Evolutionary conservation across 2,113 vertebrate species (phyloP).

Genomic region (Oriolus oriolus): DNA sequence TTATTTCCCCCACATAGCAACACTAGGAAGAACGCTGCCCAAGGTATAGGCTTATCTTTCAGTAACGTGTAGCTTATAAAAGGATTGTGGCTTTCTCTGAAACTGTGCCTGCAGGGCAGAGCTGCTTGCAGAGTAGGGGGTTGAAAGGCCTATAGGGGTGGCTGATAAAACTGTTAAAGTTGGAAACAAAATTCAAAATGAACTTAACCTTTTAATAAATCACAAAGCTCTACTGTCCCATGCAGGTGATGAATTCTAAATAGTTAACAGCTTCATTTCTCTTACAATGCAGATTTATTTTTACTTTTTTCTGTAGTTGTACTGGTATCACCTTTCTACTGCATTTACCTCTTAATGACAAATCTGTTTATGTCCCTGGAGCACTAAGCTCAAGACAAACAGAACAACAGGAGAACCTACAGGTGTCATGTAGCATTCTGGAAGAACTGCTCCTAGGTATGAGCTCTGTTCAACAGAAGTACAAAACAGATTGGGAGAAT

Average conservation of each 20-base stretch:
- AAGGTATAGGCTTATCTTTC: not conserved
- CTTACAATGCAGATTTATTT: not conserved
- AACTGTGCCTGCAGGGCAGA: not conserved
- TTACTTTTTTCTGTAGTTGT: not conserved
- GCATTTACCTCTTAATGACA: not conserved
- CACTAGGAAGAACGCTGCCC: not conserved
- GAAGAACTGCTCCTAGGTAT: not conserved
- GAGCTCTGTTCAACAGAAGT: not conserved
- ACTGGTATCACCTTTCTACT: not conserved
- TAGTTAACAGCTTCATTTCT: not conserved
- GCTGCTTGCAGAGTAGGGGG: not conserved
- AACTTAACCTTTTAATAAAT: not conserved
- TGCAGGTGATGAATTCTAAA: not conserved
- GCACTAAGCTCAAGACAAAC: not conserved
- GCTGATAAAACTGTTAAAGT: not conserved
- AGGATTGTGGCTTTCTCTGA: not conserved
- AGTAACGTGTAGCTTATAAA: not conserved
- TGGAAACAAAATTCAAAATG: not conserved
- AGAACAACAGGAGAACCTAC: not conserved
- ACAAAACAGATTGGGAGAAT: not conserved
- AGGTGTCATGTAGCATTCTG: not conserved
- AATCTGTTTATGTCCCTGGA: not conserved
- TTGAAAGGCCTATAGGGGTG: not conserved
- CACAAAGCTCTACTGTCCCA: not conserved
- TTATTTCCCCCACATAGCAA: not conserved